Evolutionary conservation across 2,113 vertebrate genomes (phyloP).

Genomic region (Benitochromis conjunctus): DNA sequence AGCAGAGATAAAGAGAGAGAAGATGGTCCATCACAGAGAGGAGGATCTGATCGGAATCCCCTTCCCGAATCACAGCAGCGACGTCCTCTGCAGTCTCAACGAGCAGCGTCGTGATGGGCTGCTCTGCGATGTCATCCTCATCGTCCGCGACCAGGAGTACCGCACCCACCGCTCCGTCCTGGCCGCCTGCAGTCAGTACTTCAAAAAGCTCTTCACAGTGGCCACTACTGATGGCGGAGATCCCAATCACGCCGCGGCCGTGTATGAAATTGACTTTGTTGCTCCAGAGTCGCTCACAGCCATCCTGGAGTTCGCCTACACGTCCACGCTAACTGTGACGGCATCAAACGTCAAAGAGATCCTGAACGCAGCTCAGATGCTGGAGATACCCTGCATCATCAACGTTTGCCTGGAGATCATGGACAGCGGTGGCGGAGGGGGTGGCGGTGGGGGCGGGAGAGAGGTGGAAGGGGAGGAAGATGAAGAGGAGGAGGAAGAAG

Average conservation of each 20-base stretch:
- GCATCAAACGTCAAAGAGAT: constrained; percentile 92
- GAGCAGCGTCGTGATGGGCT: constrained; percentile 91
- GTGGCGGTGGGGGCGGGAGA: constrained; percentile 67
- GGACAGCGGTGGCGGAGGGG: constrained; percentile 78
- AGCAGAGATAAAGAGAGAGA: constrained; percentile 41
- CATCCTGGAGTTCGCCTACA: constrained; percentile 98
- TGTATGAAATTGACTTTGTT: constrained; percentile 98
- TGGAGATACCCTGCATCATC: constrained; percentile 95
- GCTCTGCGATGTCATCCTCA: constrained; percentile 93
- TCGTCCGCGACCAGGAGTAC: constrained; percentile 94
- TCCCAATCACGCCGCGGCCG: constrained; percentile 46
- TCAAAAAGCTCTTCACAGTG: constrained; percentile 97
- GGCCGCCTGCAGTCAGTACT: constrained; percentile 98
- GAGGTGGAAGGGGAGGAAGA: constrained; percentile 79
- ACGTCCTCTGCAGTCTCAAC: constrained; percentile 91
- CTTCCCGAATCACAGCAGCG: constrained; percentile 98
- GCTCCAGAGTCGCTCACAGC: constrained; percentile 92
- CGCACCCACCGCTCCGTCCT: constrained; percentile 92
- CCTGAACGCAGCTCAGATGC: constrained; percentile 88
- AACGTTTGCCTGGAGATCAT: constrained; percentile 97
- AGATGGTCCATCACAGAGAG: constrained; percentile 90
- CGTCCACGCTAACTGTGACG: constrained; percentile 94
- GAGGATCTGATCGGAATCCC: constrained; percentile 98
- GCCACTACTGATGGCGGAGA: constrained; percentile 74
- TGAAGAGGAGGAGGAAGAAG: constrained; percentile 79